Evolutionary conservation across 2,888 invertebrate genomes (phyloP).

Genomic region (Cabera pusaria): DNA sequence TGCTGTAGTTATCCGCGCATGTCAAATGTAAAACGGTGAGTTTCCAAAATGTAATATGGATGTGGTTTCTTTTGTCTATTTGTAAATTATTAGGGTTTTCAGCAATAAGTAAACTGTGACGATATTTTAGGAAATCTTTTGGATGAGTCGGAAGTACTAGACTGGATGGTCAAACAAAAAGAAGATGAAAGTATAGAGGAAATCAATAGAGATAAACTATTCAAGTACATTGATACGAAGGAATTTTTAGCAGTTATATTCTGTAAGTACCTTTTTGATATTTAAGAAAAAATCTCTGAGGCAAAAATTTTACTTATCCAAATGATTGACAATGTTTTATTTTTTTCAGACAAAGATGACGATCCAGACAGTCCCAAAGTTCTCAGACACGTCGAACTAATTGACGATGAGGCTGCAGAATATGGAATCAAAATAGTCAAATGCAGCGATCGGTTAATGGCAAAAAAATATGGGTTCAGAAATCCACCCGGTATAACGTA

Average conservation of each 20-base stretch:
- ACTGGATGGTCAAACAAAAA: slow-evolving; percentile 96
- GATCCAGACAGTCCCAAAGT: slow-evolving; percentile 91
- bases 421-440: slow-evolving; percentile 96
- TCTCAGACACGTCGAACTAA: slow-evolving; percentile 93
- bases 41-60: slow-evolving; percentile 74
- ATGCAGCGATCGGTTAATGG: slow-evolving; percentile 94
- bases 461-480: slow-evolving; percentile 95
- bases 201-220: slow-evolving; percentile 91
- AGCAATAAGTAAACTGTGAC: slow-evolving; percentile 47
- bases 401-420: slow-evolving; percentile 95
- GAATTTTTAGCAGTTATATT: slow-evolving; percentile 96
- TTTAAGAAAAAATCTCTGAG: no score
- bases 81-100: slow-evolving; percentile 47
- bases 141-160: slow-evolving; percentile 92
- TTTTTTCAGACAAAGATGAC: slow-evolving; percentile 88
- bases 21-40: slow-evolving; percentile 77
- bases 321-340: slow-evolving; percentile 3
- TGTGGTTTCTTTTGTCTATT: slow-evolving; percentile 73
- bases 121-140: slow-evolving; percentile 78
- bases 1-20: slow-evolving; percentile 76
- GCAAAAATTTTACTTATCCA: no score
- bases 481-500: slow-evolving; percentile 96
- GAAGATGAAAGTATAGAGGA: slow-evolving; percentile 96
- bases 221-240: slow-evolving; percentile 93
- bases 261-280: slow-evolving; percentile 89